Conservation (phyloP, 2,797 vertebrate species). For the Alectoris magna region DNA sequence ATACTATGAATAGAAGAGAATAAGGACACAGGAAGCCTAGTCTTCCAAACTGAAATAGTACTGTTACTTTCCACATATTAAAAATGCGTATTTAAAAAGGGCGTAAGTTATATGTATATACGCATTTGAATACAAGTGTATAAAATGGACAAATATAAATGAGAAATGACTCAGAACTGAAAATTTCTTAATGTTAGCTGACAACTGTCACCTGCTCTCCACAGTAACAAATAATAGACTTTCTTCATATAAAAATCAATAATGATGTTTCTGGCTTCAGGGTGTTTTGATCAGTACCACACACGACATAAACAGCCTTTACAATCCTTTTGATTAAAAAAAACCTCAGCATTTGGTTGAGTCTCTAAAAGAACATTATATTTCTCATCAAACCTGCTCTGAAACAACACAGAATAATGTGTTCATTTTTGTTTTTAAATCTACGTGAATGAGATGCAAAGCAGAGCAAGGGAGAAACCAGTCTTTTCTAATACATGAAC, state of each 20-base stretch:
- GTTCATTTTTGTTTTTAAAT: neutral
- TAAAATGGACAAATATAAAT: neutral
- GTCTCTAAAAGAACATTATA: neutral
- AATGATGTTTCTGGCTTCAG: neutral
- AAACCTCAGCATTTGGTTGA: neutral
- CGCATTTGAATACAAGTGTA: neutral
- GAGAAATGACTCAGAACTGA: neutral
- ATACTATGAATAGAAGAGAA: neutral
- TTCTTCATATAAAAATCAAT: constrained; percentile 58
- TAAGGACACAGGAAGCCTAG: neutral
- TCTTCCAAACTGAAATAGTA: neutral
- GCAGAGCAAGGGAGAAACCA: neutral
- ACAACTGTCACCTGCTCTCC: constrained; percentile 5
- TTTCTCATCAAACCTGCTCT: neutral
- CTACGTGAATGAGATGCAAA: neutral
- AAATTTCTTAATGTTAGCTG: neutral
- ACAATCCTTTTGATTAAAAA: constrained; percentile 38
- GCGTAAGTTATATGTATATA: neutral
- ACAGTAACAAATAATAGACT: neutral
- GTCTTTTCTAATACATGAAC: neutral
- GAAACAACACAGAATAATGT: neutral
- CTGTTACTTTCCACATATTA: neutral
- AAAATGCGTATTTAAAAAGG: neutral
- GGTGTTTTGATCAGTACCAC: neutral
- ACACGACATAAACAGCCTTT: constrained; percentile 6